A percentile compares a stretch with the other conserved stretches of the same genome.
These are phyloP conservation scores for Triplophysa bombifrons DNA, from an alignment of 2,797 vertebrate species.

Conservation along the genomic window DNA sequence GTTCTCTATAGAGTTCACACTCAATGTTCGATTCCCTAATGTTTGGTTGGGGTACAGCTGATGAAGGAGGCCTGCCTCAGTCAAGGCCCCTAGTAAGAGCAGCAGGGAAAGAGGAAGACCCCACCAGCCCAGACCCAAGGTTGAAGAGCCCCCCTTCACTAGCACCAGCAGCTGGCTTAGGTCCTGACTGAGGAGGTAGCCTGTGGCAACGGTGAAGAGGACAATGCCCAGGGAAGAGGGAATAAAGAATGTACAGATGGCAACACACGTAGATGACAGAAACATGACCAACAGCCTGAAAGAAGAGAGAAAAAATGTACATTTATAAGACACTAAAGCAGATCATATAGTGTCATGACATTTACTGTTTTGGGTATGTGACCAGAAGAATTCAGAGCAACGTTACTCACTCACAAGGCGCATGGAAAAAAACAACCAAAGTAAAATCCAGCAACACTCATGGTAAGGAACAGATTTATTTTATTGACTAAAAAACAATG, in stretches of 20 bases:
- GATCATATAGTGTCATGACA: background rate
- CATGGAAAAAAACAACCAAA: too few relatives aligned
- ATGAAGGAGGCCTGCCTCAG: constrained; percentile 87
- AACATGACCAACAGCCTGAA: constrained; percentile 93
- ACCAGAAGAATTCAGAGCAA: too few relatives aligned
- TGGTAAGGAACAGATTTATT: too few relatives aligned
- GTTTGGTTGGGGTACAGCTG: constrained; percentile 68
- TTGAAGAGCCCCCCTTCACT: constrained; percentile 62
- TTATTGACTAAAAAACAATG: too few relatives aligned
- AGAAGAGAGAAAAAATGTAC: constrained; percentile 12
- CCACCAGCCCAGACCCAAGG: constrained; percentile 78
- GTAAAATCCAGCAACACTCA: too few relatives aligned
- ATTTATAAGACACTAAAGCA: background rate
- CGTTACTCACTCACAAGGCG: too few relatives aligned
- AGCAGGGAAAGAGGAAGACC: constrained; percentile 80
- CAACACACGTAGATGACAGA: constrained; percentile 80
- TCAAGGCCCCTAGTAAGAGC: constrained; percentile 79
- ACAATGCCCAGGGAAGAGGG: constrained; percentile 87
- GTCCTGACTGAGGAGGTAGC: constrained; percentile 94
- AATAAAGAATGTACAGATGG: constrained; percentile 90
- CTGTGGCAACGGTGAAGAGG: constrained; percentile 89
- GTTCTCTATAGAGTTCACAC: constrained; percentile 1
- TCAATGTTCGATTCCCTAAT: constrained; percentile 45
- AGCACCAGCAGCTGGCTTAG: constrained; percentile 80
- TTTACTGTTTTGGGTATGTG: background rate